Percentiles rank a stretch among this genome's conserved stretches.
Conservation (phyloP, 2,888 invertebrate genomes). For the Amorpha juglandis region DNA sequence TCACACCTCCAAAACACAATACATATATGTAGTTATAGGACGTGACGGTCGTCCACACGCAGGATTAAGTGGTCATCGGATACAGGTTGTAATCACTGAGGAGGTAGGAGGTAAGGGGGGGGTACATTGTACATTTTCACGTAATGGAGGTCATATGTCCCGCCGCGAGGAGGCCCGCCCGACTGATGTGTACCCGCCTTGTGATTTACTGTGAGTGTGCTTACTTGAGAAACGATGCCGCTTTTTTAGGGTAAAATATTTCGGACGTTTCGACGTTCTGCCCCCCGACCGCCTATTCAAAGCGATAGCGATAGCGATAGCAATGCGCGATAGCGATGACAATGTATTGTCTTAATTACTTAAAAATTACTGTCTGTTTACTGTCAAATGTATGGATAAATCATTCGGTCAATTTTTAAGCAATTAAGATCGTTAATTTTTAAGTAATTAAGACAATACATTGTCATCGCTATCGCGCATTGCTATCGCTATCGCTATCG, state of each 20-base stretch:
- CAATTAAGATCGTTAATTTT: no score
- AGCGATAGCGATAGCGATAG: no score
- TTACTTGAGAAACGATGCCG: background rate
- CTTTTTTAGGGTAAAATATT: background rate
- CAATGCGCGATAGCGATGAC: no score
- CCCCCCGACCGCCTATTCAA: no score
- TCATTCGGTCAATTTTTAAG: no score
- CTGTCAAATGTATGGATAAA: no score
- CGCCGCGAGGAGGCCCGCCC: background rate
- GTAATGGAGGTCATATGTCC: constrained; percentile 16
- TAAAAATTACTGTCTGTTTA: no score
- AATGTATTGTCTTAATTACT: no score
- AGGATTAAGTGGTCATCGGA: constrained; percentile 13
- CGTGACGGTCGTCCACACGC: background rate
- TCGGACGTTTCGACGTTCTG: background rate
- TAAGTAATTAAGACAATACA: no score
- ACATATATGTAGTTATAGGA: background rate
- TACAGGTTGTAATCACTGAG: constrained; percentile 4
- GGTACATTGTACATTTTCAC: constrained; percentile 17
- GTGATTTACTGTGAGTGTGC: constrained; percentile 20
- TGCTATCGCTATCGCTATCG: no score
- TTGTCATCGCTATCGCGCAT: no score
- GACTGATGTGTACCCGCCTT: constrained; percentile 21
- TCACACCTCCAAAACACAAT: background rate
- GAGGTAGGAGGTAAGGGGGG: no score